Evolutionary conservation across 2,797 vertebrate genomes (phyloP), one percentile per base, ranked within the genome.

Genomic region (Octomys mimax): DNA sequence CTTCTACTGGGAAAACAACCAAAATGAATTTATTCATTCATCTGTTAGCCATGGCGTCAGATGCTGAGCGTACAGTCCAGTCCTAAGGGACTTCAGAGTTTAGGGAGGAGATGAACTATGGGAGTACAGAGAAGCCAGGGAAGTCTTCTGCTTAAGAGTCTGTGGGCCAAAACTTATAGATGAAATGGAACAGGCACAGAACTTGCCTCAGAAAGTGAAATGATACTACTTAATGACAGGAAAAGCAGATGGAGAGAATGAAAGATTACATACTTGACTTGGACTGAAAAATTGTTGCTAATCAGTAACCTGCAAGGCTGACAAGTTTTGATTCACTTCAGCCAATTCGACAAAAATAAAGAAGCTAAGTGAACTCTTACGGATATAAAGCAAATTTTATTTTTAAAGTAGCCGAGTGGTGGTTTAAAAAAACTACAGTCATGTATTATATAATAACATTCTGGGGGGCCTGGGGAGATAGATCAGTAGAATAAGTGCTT

Each of bases 81-180:
- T 86, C 68, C 59, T 68, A 70, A 88, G 75, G 70, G 16, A 95
- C 91, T 84, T 92, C 77, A 61, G 49, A 79, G 33, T 87, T 91
- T 61, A 85, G 11, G 42, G 24, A 59, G 31, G 33, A 78, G 73
- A 78, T 12, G 61, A 91, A 92, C 13, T 73, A 33, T 12, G 42
- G 12, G 24, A 93, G 68, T 33, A 89, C 36, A 96, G 14, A 97
- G 83, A 94, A 91, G 80, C 61, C 49, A 92, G 52, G 57, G 82
- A 39, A 80, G 36, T 52, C 19, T 93, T 93, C 36, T 75, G 22
- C 61, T 39, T 57, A 95, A 85, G 21, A 70, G 46, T 26, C 79
- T 64, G 36, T 6, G 13, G 86, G 52, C 28, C 11, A 8, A 52
- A 26, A 71, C 59, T 83, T 42, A 95, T 91, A 95, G 39, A 95